Base-by-base conservation (phyloP, 2,888 invertebrate species). In the Osmoderma eremita region DNA sequence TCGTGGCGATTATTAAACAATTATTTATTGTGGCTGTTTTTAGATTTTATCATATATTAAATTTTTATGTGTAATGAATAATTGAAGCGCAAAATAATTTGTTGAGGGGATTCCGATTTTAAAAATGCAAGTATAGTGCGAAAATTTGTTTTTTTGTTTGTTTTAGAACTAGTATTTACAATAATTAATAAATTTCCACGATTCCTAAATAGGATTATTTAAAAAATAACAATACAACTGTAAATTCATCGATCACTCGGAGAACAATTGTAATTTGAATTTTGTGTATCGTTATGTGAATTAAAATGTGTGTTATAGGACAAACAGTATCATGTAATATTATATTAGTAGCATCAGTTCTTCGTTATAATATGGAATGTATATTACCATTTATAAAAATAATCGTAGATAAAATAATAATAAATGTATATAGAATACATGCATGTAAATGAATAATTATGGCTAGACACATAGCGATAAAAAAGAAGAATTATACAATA, bases 321-420 rank as follows among this genome's bases (percentile, higher is more conserved):
- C n/a, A n/a, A n/a, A n/a, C n/a, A n/a, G n/a, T n/a, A n/a, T n/a
- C n/a, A n/a, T n/a, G n/a, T n/a, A n/a, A n/a, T n/a, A n/a, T n/a
- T n/a, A n/a, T 51, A n/a, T 13, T 51, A 51, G 12, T 30, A 51
- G 50, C 50, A 42, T 58, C 58, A 58, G 58, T 58, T n/a, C n/a
- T n/a, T 58, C 58, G 22, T 20, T 58, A 42, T 42, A 13, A 42
- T 20, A 63, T 63, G 63, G 63, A 63, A 63, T 63, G 63, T 63
- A 63, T 49, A 51, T 51, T 30, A 51, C 50, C 61, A 61, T 61
- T 56, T 45, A 41, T n/a, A 42, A 6, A 22, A 58, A 42, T 15
- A 18, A 30, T 42, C n/a, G n/a, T n/a, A n/a, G n/a, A n/a, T n/a
- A n/a, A 56, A 61, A 12, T 61, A 45, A 20, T 50, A 63, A 50